Conservation (phyloP, 2,113 vertebrate species). For the Oriolus oriolus region DNA sequence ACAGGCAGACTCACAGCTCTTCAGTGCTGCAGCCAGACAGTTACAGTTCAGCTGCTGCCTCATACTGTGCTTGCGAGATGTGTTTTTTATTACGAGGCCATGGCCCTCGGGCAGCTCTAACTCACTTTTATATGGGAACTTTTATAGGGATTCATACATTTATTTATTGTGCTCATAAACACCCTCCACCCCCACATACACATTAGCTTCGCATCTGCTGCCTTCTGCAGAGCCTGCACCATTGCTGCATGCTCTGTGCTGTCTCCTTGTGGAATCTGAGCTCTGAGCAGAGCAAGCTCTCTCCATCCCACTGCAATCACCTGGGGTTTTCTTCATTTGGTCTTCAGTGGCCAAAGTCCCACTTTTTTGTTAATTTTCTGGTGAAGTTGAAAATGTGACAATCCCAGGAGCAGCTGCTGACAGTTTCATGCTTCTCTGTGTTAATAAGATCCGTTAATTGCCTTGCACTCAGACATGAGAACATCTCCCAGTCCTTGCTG, state of each 20-base stretch:
- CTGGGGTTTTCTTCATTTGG: not conserved
- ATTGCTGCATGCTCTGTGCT: accelerated
- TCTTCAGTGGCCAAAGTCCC: not conserved
- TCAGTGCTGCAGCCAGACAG: not conserved
- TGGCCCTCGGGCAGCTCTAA: slow-evolving; percentile 27
- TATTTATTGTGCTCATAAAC: slow-evolving; percentile 64
- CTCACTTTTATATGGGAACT: slow-evolving; percentile 50
- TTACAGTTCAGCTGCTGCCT: slow-evolving; percentile 19
- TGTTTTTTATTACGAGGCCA: not conserved
- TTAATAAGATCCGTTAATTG: not conserved
- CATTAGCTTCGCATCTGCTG: slow-evolving; percentile 41
- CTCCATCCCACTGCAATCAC: not conserved
- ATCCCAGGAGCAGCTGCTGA: not conserved
- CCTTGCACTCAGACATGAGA: not conserved
- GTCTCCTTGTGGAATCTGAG: not conserved
- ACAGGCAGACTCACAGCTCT: not conserved
- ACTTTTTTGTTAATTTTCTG: not conserved
- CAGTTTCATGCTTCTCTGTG: not conserved
- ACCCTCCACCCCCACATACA: not conserved
- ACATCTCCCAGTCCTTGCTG: not conserved
- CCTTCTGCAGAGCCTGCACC: slow-evolving; percentile 13
- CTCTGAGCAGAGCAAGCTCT: not conserved
- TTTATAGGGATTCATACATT: slow-evolving; percentile 54
- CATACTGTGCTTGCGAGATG: not conserved
- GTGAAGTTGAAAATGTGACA: not conserved